A percentile compares a stretch with the other conserved stretches of the same genome.
phyloP scores from a whole-genome alignment of 2,113 vertebrate species.

The Coptodon rendalli region DNA sequence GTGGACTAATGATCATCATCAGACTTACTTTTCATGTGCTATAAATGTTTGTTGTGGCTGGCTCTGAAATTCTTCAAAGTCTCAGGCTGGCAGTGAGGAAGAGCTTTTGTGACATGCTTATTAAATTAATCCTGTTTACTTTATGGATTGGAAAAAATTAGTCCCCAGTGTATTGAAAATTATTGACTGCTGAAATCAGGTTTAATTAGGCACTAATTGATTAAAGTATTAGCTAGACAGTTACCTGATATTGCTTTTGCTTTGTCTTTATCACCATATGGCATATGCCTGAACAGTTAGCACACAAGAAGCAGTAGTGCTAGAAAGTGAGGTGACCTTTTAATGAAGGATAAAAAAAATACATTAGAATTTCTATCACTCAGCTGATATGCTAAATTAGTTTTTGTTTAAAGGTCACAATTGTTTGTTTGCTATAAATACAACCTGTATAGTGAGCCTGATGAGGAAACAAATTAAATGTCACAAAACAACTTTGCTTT shows the following conservation, averaged over 20 bases:
- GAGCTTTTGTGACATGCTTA: not conserved
- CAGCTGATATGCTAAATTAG: conserved; percentile 29
- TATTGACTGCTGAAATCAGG: not conserved
- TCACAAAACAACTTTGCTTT: not conserved
- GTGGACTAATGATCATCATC: not conserved
- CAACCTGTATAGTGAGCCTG: not conserved
- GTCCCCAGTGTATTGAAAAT: not conserved
- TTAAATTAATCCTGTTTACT: not conserved
- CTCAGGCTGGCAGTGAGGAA: not conserved
- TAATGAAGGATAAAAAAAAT: conserved; percentile 2
- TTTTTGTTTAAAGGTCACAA: conserved; percentile 51
- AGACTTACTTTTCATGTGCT: not conserved
- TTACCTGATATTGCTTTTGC: not conserved
- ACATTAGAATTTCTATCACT: conserved; percentile 39
- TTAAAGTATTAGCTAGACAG: not conserved
- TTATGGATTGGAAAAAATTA: not conserved
- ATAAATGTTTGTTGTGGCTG: not conserved
- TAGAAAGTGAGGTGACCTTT: conserved; percentile 48
- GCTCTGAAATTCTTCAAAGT: not conserved
- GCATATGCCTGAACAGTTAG: conserved; percentile 1
- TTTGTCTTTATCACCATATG: not conserved
- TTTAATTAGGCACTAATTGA: not conserved
- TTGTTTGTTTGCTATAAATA: conserved; percentile 40
- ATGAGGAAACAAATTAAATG: not conserved
- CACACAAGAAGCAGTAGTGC: not conserved